Conservation (phyloP, 2,113 vertebrate species). For the Tricholaema leucomelas region DNA sequence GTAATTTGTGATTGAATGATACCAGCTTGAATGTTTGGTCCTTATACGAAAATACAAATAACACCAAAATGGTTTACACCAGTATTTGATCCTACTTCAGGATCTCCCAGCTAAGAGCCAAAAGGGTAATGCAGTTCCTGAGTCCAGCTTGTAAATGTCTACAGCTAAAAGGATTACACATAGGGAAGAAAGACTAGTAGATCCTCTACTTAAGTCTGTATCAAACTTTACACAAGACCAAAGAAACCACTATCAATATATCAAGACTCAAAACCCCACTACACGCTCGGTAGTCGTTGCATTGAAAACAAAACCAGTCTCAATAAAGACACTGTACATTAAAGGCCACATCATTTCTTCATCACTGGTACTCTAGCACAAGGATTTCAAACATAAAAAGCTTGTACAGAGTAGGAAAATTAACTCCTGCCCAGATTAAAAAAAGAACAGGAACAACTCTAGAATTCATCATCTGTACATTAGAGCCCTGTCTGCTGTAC, state of each 20-base stretch:
- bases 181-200: neutral
- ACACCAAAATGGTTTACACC: neutral
- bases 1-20: neutral
- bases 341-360: neutral
- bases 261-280: neutral
- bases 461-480: neutral
- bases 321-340: neutral
- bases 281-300: neutral
- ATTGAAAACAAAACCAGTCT: neutral
- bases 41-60: neutral
- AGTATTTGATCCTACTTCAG: neutral
- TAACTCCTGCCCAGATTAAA: neutral
- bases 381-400: neutral
- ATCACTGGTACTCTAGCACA: neutral
- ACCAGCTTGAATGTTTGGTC: neutral
- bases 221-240: neutral
- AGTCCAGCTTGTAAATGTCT: neutral
- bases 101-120: neutral
- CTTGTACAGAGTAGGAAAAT: neutral
- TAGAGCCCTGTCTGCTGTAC: neutral
- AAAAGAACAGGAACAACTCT: neutral
- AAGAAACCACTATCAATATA: neutral
- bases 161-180: neutral
- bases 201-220: neutral
- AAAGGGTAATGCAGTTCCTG: neutral